Conservation (phyloP, 2,888 invertebrate species). For the Watsonalla cultraria region DNA sequence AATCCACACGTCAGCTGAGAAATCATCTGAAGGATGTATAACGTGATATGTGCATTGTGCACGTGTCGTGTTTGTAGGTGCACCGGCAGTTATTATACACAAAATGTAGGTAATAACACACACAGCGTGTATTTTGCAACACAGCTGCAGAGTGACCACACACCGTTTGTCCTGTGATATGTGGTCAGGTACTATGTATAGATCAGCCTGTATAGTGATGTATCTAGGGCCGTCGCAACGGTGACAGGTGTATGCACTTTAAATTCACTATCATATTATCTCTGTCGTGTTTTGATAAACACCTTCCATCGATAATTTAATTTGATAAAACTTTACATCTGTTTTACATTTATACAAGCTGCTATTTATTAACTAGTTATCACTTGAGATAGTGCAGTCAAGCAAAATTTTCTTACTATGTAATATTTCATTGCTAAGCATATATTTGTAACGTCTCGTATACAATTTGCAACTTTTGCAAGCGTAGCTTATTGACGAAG, state of each 20-base stretch:
- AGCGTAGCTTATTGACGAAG: too few relatives aligned
- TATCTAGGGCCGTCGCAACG: constrained; percentile 27
- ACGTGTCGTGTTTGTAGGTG: constrained; percentile 34
- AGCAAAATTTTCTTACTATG: too few relatives aligned
- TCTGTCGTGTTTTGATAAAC: constrained; percentile 15
- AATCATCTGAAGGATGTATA: constrained; percentile 22
- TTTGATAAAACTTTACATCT: constrained; percentile 19
- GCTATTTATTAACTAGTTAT: too few relatives aligned
- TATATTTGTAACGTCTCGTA: too few relatives aligned
- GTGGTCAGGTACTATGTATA: constrained; percentile 29
- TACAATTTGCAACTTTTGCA: too few relatives aligned
- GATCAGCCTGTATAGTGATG: background rate
- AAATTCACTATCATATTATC: constrained; percentile 6
- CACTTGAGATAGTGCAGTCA: too few relatives aligned
- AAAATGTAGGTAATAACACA: constrained; percentile 1
- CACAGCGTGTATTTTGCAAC: constrained; percentile 36
- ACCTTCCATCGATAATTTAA: constrained; percentile 19
- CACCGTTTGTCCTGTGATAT: constrained; percentile 39
- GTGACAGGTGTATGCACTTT: constrained; percentile 13
- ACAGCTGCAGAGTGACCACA: constrained; percentile 58
- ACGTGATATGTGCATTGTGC: constrained; percentile 33
- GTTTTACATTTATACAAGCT: background rate
- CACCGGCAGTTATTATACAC: constrained; percentile 18
- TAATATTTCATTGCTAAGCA: too few relatives aligned
- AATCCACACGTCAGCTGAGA: constrained; percentile 17